phyloP scores from a whole-genome alignment of 2,888 invertebrate genomes.

The Fragum fragum region DNA sequence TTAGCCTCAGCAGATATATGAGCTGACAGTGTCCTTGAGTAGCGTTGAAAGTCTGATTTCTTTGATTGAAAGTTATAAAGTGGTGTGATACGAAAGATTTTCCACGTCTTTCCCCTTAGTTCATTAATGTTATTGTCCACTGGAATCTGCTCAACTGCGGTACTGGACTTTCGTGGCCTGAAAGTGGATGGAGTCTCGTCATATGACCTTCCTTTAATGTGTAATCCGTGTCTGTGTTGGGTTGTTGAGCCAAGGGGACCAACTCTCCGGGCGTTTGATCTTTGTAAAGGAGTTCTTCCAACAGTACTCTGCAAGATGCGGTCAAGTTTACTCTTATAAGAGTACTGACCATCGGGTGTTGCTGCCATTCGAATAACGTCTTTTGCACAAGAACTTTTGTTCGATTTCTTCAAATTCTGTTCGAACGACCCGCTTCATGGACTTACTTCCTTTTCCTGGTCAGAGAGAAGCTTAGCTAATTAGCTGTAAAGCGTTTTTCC shows the following conservation, averaged over 20 bases:
- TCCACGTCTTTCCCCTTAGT: conserved; percentile 77
- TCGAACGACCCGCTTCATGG: conserved; percentile 8
- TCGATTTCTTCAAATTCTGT: too few species aligned
- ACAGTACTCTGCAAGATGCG: background rate
- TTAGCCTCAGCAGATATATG: conserved; percentile 70
- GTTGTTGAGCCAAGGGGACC: background rate
- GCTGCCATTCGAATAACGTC: background rate
- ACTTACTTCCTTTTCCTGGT: background rate
- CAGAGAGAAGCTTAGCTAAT: background rate
- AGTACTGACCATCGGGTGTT: background rate
- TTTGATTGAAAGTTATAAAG: conserved; percentile 75
- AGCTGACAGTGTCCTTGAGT: conserved; percentile 70
- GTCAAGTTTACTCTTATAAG: background rate
- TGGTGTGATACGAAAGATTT: conserved; percentile 76
- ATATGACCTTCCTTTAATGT: background rate
- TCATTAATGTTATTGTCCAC: conserved; percentile 51
- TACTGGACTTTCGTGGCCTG: background rate
- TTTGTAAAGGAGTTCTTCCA: conserved; percentile 1
- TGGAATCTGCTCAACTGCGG: background rate
- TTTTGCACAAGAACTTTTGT: too few species aligned
- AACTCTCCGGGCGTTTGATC: background rate
- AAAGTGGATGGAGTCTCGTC: background rate
- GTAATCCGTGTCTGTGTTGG: background rate
- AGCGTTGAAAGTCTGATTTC: conserved; percentile 67
- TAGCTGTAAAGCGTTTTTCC: background rate